Evolutionary conservation across 1,140 invertebrate genomes (phyloP).

Genomic region (Periplaneta americana): DNA sequence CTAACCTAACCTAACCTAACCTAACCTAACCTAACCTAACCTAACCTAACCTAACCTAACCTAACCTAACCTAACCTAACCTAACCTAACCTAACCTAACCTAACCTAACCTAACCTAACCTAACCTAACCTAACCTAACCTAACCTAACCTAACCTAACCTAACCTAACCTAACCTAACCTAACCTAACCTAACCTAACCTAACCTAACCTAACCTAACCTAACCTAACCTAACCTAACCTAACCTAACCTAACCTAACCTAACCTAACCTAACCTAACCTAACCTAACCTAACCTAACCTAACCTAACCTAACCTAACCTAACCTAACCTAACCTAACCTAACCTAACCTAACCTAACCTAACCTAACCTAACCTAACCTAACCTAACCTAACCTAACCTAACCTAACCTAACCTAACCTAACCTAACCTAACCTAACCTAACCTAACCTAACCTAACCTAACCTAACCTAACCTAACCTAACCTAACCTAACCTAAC

Average conservation of each 20-base stretch:
- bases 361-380: conserved; percentile 12
- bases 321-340: conserved; percentile 14
- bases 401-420: conserved; percentile 4
- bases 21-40: conserved; percentile 25
- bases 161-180: conserved; percentile 15
- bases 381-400: conserved; percentile 12
- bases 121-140: conserved; percentile 23
- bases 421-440: conserved; percentile 12
- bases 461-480: conserved; percentile 23
- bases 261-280: conserved; percentile 13
- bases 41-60: conserved; percentile 30
- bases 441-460: conserved; percentile 10
- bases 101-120: conserved; percentile 28
- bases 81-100: conserved; percentile 28
- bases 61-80: conserved; percentile 28
- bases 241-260: conserved; percentile 8
- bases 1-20: conserved; percentile 29
- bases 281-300: conserved; percentile 14
- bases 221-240: conserved; percentile 24
- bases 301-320: conserved; percentile 15
- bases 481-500: conserved; percentile 22
- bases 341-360: conserved; percentile 14
- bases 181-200: conserved; percentile 18
- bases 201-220: conserved; percentile 23
- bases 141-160: conserved; percentile 19